These are phyloP conservation scores for Eretmodus cyanostictus DNA, from an alignment of 2,113 vertebrate species.

Conservation along the genomic window DNA sequence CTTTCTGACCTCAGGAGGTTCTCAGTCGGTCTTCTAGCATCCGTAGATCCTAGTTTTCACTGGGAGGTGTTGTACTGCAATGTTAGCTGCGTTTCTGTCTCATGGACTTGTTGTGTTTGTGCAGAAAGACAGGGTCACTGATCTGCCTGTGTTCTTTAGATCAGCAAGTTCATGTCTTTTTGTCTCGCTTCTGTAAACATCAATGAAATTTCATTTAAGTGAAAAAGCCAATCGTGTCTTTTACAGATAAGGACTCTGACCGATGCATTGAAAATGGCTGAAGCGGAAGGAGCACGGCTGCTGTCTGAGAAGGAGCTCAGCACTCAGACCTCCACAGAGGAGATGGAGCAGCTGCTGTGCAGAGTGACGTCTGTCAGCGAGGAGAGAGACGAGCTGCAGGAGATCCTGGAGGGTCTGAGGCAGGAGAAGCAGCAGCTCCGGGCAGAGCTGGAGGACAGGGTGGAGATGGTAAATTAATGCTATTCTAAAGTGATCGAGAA, in stretches of 20 bases:
- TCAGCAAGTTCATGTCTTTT: background rate
- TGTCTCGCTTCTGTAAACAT: rapidly evolving
- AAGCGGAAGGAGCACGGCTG: rapidly evolving
- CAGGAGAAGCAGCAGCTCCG: constrained; percentile 12
- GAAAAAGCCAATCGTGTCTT: rapidly evolving
- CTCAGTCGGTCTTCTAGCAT: background rate
- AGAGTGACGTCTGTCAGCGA: background rate
- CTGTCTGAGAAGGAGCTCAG: background rate
- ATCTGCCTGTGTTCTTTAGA: background rate
- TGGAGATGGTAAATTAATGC: background rate
- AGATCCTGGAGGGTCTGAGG: background rate
- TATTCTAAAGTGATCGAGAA: background rate
- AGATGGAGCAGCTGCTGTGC: constrained; percentile 8
- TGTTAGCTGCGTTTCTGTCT: rapidly evolving
- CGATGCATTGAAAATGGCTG: background rate
- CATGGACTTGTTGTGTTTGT: background rate
- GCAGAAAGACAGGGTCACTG: background rate
- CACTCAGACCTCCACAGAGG: background rate
- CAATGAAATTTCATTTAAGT: rapidly evolving
- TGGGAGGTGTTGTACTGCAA: background rate
- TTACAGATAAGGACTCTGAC: background rate
- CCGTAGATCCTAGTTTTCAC: background rate
- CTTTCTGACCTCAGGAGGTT: background rate
- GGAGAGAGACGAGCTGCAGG: constrained; percentile 28
- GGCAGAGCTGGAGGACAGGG: background rate